Conservation (phyloP, 2,113 vertebrate species). For the Deroptyus accipitrinus region DNA sequence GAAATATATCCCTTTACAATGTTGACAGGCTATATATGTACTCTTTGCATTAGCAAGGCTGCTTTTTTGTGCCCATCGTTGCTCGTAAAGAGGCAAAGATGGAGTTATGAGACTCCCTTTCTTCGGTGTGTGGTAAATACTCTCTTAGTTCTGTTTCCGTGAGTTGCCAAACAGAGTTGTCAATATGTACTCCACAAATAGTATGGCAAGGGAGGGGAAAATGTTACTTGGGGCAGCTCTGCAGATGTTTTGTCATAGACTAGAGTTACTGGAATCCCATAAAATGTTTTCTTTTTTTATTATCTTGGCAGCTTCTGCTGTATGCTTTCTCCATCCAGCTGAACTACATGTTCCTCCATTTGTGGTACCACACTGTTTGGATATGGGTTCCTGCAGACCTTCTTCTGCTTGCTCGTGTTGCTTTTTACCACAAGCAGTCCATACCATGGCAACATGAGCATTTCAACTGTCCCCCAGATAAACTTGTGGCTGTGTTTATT, state of each 20-base stretch:
- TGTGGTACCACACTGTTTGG: not conserved
- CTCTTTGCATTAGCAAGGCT: not conserved
- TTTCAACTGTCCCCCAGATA: not conserved
- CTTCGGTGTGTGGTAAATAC: not conserved
- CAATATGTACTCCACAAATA: not conserved
- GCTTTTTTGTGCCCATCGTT: not conserved
- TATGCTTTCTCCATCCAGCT: not conserved
- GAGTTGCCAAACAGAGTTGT: not conserved
- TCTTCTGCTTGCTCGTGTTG: accelerated
- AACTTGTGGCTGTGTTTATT: not conserved
- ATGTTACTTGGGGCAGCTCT: not conserved
- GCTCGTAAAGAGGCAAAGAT: not conserved
- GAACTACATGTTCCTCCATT: not conserved
- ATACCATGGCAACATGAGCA: not conserved
- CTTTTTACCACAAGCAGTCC: not conserved
- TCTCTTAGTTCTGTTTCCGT: not conserved
- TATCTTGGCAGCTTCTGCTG: not conserved
- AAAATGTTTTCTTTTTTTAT: not conserved
- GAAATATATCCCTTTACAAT: not conserved
- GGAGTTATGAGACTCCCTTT: not conserved
- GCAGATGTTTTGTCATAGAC: not conserved
- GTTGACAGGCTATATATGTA: not conserved
- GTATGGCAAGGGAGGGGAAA: not conserved
- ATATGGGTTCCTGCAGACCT: not conserved
- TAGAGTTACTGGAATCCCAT: not conserved